Evolutionary conservation across 2,113 vertebrate species (phyloP).

Genomic region (Mormyrus iriodes): DNA sequence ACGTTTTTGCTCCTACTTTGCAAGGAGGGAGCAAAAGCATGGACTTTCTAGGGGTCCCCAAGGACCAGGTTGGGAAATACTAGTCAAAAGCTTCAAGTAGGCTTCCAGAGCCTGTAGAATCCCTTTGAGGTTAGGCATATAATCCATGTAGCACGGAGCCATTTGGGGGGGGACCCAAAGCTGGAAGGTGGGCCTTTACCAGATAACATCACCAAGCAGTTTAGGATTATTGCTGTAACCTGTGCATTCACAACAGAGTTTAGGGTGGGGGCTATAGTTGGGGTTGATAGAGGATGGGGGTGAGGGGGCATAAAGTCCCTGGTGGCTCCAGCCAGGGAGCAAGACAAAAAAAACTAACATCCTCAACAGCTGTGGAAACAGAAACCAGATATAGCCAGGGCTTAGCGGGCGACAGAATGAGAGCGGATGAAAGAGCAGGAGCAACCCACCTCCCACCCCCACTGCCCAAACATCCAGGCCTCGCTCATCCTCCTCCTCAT

Average conservation of each 20-base stretch:
- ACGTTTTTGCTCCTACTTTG: too few relatives aligned
- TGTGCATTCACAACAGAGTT: not conserved
- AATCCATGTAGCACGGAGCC: not conserved
- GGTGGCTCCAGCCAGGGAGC: not conserved
- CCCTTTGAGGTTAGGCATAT: not conserved
- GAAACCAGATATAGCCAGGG: constrained; percentile 17
- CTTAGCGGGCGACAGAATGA: not conserved
- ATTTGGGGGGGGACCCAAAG: not conserved
- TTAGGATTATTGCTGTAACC: not conserved
- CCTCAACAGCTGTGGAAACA: constrained; percentile 25
- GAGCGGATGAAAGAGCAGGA: not conserved
- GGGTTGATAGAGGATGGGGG: not conserved
- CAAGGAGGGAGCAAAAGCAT: too few relatives aligned
- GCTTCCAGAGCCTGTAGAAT: not conserved
- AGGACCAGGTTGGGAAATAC: too few relatives aligned
- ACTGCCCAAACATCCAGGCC: not conserved
- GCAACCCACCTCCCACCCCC: not conserved
- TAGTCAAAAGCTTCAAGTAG: too few relatives aligned
- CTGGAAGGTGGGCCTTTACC: not conserved
- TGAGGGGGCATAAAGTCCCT: not conserved
- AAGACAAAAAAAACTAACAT: not conserved
- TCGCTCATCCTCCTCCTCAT: not conserved
- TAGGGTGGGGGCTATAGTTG: constrained; percentile 13
- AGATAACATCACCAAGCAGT: not conserved
- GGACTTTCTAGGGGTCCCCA: too few relatives aligned